These are phyloP conservation scores for Pterocles burchelli DNA, from an alignment of 2,113 vertebrate species.

Conservation along the genomic window DNA sequence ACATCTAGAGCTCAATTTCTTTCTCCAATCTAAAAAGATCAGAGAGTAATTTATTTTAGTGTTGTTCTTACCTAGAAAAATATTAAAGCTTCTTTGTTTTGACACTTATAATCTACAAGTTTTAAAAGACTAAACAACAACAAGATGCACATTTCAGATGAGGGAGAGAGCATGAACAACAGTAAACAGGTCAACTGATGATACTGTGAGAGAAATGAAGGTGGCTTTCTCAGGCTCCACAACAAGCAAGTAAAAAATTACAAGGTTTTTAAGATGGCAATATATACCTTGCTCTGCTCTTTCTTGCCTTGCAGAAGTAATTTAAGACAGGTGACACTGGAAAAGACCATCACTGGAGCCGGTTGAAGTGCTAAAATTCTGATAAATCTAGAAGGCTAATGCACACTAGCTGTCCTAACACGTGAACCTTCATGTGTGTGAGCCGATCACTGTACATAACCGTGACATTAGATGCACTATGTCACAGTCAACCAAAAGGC, in stretches of 20 bases:
- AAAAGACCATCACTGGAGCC: neutral
- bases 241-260: neutral
- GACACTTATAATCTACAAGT: neutral
- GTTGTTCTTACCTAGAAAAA: neutral
- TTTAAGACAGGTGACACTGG: neutral
- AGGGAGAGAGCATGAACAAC: neutral
- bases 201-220: neutral
- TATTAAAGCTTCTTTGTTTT: neutral
- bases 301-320: neutral
- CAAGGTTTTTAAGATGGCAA: neutral
- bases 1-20: neutral
- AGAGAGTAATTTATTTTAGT: neutral
- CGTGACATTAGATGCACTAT: rapidly evolving
- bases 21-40: neutral
- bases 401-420: neutral
- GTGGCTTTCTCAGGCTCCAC: neutral
- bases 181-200: neutral
- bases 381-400: neutral
- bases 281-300: neutral
- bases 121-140: neutral
- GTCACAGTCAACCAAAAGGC: neutral
- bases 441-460: rapidly evolving
- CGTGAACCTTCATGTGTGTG: neutral
- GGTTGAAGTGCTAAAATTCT: neutral
- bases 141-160: neutral